Conservation (phyloP, 2,888 invertebrate genomes). For the Diploptera punctata region DNA sequence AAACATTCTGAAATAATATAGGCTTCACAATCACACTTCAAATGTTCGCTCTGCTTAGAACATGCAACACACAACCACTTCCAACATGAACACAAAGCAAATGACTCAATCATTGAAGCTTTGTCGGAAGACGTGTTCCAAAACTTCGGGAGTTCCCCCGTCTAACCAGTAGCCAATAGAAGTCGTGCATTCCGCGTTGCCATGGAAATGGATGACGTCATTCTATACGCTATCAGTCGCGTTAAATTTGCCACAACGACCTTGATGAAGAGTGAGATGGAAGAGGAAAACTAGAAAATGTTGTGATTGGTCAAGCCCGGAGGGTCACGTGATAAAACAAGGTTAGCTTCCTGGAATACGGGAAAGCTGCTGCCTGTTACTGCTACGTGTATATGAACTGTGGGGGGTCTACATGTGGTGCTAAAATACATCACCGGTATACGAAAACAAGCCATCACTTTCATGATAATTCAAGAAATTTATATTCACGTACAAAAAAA, state of each 20-base stretch:
- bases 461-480: too few species aligned
- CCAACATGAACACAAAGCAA: not conserved
- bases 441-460: too few species aligned
- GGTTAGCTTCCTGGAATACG: not conserved
- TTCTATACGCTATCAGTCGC: not conserved
- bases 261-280: not conserved
- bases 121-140: not conserved
- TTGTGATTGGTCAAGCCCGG: not conserved
- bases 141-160: not conserved
- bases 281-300: not conserved
- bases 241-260: not conserved
- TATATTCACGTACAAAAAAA: too few species aligned
- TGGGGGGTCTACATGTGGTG: too few species aligned
- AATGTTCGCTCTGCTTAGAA: too few species aligned
- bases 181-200: not conserved
- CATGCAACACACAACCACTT: not conserved
- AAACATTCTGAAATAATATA: too few species aligned
- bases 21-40: too few species aligned
- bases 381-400: too few species aligned
- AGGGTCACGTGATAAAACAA: not conserved
- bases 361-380: too few species aligned
- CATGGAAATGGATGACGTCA: conserved; percentile 1
- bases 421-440: too few species aligned
- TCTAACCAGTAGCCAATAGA: not conserved
- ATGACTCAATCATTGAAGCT: not conserved